Evolutionary conservation across 2,888 invertebrate genomes (phyloP).

Genomic region (Dynastes grantii): DNA sequence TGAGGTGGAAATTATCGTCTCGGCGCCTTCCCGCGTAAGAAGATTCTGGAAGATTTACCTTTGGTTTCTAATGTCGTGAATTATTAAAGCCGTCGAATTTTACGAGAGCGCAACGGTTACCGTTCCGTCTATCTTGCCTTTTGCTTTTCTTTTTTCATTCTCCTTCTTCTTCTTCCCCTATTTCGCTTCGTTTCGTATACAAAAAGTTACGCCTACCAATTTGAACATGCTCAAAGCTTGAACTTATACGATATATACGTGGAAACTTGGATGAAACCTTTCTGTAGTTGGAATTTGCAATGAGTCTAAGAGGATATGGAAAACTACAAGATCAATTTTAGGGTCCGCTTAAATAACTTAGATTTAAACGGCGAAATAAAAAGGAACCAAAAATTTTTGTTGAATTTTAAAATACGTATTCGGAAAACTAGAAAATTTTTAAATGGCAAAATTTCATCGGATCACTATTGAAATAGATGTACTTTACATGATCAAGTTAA

Average conservation of each 20-base stretch:
- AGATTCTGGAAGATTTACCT: conserved; percentile 34
- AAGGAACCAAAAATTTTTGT: too few relatives aligned
- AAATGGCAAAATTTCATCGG: too few relatives aligned
- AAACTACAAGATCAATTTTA: too few relatives aligned
- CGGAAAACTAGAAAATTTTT: too few relatives aligned
- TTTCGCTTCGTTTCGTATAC: neutral
- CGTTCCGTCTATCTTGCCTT: conserved; percentile 1
- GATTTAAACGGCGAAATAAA: too few relatives aligned
- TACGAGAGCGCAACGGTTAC: conserved; percentile 14
- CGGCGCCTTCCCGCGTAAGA: conserved; percentile 5
- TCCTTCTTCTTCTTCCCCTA: too few relatives aligned
- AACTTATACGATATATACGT: neutral
- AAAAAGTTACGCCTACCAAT: neutral
- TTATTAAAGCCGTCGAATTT: conserved; percentile 32
- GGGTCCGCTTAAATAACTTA: too few relatives aligned
- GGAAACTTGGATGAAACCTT: neutral
- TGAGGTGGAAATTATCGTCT: conserved; percentile 37
- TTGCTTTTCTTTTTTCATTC: neutral
- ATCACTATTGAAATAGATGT: neutral
- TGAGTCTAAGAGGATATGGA: too few relatives aligned
- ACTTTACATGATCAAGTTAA: neutral
- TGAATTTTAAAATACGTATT: too few relatives aligned
- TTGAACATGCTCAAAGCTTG: neutral
- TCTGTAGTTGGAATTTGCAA: neutral
- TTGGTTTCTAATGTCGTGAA: conserved; percentile 31